A percentile compares a stretch with the other conserved stretches of the same genome.
phyloP scores from a whole-genome alignment of 2,888 invertebrate genomes.

The Caenorhabditis sulstoni region DNA sequence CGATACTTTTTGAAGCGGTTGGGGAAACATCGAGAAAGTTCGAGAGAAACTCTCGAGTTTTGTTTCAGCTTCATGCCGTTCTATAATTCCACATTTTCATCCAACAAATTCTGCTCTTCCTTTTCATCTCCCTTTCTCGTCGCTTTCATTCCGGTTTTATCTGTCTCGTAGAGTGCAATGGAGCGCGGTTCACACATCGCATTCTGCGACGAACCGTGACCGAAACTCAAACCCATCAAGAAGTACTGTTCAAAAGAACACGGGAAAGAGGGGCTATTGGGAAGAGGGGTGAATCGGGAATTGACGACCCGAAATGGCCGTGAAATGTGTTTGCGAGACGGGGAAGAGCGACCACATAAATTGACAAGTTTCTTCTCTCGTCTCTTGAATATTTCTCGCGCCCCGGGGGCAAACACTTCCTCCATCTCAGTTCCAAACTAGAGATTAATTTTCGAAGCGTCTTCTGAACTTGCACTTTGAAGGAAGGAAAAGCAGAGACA shows the following conservation, averaged over 20 bases:
- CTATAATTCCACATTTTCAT: too few relatives aligned
- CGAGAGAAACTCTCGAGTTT: too few relatives aligned
- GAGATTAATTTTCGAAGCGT: slow-evolving; percentile 7
- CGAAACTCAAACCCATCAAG: slow-evolving; percentile 30
- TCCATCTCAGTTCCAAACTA: slow-evolving; percentile 20
- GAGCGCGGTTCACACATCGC: slow-evolving; percentile 4
- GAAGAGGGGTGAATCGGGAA: slow-evolving; percentile 17
- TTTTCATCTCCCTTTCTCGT: not conserved
- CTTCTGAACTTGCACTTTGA: slow-evolving; percentile 20
- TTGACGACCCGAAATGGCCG: slow-evolving; percentile 38
- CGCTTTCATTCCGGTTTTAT: not conserved
- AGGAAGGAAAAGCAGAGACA: slow-evolving; percentile 1
- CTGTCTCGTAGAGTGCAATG: slow-evolving; percentile 9
- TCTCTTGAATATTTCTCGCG: slow-evolving; percentile 32
- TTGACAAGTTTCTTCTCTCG: slow-evolving; percentile 41
- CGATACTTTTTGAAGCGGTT: too few relatives aligned
- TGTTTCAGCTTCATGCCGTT: too few relatives aligned
- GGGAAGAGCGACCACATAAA: slow-evolving; percentile 46
- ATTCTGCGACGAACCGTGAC: slow-evolving; percentile 17
- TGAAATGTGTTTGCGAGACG: slow-evolving; percentile 55
- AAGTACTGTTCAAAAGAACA: slow-evolving; percentile 35
- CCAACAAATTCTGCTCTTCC: too few relatives aligned
- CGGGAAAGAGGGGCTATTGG: not conserved
- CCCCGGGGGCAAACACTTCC: not conserved
- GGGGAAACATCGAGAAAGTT: too few relatives aligned